Evolutionary conservation across 2,113 vertebrate species (phyloP), one percentile per base, ranked within the genome.

Genomic region (Eurypyga helias): DNA sequence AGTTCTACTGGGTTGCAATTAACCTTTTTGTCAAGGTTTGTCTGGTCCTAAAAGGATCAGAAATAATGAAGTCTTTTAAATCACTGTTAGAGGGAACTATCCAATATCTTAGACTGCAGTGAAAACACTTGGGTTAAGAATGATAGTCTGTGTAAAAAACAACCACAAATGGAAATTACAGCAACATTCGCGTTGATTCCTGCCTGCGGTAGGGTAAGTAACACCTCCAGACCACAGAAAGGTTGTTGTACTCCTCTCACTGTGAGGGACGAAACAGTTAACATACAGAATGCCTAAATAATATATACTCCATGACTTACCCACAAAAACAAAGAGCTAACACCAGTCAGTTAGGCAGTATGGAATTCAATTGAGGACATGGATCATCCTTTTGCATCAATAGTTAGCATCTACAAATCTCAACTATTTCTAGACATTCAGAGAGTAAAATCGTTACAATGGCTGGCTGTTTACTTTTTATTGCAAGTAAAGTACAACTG

Each of bases 21-120:
- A 98, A 98, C 98, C 97, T 98, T 95, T 98, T 94, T 97, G 87
- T 95, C 95, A 97, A 94, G 96, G 89, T 95, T 89, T 94, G 84
- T 52, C 93, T 97, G 95, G 90, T 96, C 92, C 97, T 95, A 96
- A 96, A 97, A 97, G 84, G 88, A 95, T 97, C 86, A 94, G 86
- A 98, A 98, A 97, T 96, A 93, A 97, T 62, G 90, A 87, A 95
- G 82, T 91, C 94, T 96, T 97, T 97, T 96, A 95, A 97, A 98
- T 95, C 96, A 95, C 88, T 91, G n/a, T 87, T 95, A 87, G 83
- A 92, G 87, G 87, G 78, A 97, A 92, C 57, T 90, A 97, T 76
- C 79, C 61, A 91, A 71, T 94, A 95, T 78, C 89, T 77, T 71
- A 93, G 89, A 96, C 89, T 81, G 80, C 93, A 97, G 71, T 55